Conservation (phyloP, 2,797 vertebrate genomes). For the Sebastes oblongus region DNA sequence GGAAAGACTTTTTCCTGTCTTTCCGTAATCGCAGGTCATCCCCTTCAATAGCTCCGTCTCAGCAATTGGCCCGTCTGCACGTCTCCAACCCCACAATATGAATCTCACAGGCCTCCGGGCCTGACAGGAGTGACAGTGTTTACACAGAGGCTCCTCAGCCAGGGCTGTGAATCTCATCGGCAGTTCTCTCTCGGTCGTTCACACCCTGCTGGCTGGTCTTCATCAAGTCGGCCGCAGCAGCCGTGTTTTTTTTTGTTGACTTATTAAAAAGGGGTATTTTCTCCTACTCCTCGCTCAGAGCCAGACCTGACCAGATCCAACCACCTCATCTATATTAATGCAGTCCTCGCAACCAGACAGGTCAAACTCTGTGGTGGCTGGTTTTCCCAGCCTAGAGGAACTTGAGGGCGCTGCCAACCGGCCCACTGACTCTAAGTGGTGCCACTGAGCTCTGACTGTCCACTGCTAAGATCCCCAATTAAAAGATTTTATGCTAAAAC, state of each 20-base stretch:
- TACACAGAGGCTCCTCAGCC: conserved; percentile 69
- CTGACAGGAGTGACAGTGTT: conserved; percentile 75
- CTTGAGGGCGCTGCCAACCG: conserved; percentile 16
- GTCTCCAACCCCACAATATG: conserved; percentile 64
- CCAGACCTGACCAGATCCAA: conserved; percentile 39
- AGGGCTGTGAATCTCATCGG: conserved; percentile 65
- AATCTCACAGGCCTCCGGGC: conserved; percentile 53
- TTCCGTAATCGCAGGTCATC: conserved; percentile 66
- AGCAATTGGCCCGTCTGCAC: conserved; percentile 60
- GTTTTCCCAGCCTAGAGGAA: conserved; percentile 31
- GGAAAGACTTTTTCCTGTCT: conserved; percentile 45
- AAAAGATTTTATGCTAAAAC: conserved; percentile 11
- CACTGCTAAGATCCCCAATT: conserved; percentile 7
- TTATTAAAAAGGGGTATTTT: conserved; percentile 55
- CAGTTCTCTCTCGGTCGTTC: conserved; percentile 52
- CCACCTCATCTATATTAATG: conserved; percentile 55
- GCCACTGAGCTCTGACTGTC: conserved; percentile 23
- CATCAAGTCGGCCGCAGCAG: conserved; percentile 56
- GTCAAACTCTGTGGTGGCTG: conserved; percentile 53
- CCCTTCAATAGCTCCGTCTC: conserved; percentile 51
- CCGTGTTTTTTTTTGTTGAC: conserved; percentile 50
- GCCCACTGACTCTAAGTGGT: conserved; percentile 27
- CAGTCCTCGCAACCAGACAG: conserved; percentile 31
- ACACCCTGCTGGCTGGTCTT: conserved; percentile 65
- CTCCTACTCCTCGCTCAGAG: conserved; percentile 8